A percentile compares a stretch with the other conserved stretches of the same genome.
phyloP scores from a whole-genome alignment of 2,113 vertebrate genomes.

The Sander vitreus region DNA sequence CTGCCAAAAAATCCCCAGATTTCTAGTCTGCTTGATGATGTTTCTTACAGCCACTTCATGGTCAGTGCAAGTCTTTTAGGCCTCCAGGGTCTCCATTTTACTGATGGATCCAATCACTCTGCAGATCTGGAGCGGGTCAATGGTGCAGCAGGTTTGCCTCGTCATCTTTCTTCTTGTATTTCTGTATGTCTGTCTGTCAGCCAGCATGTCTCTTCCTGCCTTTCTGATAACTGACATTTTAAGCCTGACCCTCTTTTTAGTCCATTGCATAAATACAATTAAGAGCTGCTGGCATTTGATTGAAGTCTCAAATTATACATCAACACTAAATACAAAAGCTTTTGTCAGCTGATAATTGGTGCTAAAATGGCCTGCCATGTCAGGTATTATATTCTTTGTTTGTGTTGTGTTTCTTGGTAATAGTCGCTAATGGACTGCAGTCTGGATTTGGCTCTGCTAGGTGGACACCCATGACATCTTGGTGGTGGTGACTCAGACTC shows the following conservation, averaged over 20 bases:
- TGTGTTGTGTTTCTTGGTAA: slow-evolving; percentile 37
- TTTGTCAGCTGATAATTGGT: slow-evolving; percentile 34
- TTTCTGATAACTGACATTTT: slow-evolving; percentile 7
- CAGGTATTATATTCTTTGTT: slow-evolving; percentile 27
- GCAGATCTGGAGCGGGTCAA: slow-evolving; percentile 48
- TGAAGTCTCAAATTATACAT: slow-evolving; percentile 32
- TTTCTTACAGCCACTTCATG: slow-evolving; percentile 23
- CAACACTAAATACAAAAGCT: slow-evolving; percentile 12
- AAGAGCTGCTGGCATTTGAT: slow-evolving; percentile 31
- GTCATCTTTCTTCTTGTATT: slow-evolving; percentile 26
- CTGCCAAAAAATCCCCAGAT: slow-evolving; percentile 4
- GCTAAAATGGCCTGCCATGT: neutral
- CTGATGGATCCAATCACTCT: slow-evolving; percentile 50
- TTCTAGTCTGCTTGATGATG: slow-evolving; percentile 17
- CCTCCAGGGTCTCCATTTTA: slow-evolving; percentile 31
- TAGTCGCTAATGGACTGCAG: slow-evolving; percentile 44
- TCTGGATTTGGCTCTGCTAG: slow-evolving; percentile 30
- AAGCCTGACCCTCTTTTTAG: slow-evolving; percentile 25
- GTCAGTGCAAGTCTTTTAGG: slow-evolving; percentile 2
- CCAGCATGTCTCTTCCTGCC: neutral
- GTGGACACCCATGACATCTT: slow-evolving; percentile 44
- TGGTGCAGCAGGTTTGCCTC: slow-evolving; percentile 8
- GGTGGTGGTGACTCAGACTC: slow-evolving; percentile 55
- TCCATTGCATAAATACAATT: neutral
- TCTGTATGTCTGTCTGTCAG: slow-evolving; percentile 20